A percentile compares a stretch with the other conserved stretches of the same genome.
These are phyloP conservation scores for Alaudala cheleensis DNA, from an alignment of 2,113 vertebrate species.

Conservation along the genomic window DNA sequence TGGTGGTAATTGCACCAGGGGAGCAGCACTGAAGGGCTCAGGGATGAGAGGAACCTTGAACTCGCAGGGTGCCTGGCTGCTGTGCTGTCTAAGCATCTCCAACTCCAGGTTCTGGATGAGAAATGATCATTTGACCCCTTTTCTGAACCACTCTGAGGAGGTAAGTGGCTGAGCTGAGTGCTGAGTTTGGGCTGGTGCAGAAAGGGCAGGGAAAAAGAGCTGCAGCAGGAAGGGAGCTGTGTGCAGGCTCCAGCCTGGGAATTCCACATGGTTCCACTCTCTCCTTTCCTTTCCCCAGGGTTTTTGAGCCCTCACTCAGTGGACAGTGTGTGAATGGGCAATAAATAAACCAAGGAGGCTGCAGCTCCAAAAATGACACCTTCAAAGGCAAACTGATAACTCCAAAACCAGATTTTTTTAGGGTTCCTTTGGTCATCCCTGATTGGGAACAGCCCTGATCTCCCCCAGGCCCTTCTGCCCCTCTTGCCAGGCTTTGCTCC, in stretches of 20 bases:
- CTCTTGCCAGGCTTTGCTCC: background rate
- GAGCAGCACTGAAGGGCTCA: background rate
- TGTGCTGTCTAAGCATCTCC: background rate
- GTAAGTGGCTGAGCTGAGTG: background rate
- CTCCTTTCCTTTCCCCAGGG: background rate
- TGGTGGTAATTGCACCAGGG: background rate
- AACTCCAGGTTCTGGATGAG: background rate
- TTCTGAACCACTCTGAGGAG: background rate
- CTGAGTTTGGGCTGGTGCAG: background rate
- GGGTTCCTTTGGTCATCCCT: background rate
- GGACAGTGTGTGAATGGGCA: background rate
- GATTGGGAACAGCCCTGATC: background rate
- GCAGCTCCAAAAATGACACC: background rate
- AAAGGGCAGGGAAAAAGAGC: background rate
- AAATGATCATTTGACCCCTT: background rate
- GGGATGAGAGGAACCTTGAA: background rate
- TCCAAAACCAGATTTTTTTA: background rate
- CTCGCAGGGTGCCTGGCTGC: background rate
- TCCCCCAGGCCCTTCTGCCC: background rate
- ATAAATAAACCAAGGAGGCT: background rate
- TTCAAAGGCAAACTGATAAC: background rate
- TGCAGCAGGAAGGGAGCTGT: background rate
- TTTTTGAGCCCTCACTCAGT: background rate
- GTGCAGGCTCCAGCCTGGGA: background rate
- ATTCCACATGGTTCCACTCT: background rate